Evolutionary conservation across 2,113 vertebrate species (phyloP), one percentile per base, ranked within the genome.

Genomic region (Vimba vimba): DNA sequence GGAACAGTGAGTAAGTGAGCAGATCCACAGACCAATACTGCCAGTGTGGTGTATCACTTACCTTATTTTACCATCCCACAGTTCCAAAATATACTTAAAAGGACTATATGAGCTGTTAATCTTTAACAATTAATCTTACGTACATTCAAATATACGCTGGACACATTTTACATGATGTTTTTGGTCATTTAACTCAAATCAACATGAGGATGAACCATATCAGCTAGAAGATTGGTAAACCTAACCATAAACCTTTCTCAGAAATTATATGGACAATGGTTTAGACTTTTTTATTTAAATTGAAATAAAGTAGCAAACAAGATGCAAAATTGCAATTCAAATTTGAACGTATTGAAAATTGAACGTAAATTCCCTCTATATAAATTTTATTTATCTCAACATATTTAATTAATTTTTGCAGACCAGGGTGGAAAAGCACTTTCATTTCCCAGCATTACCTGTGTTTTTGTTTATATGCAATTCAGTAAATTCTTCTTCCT

Each of bases 1-100:
- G n/a, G 62, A 66, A 59, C 62, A 74, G 21, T 79, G 30, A 69
- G 43, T 25, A 62, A 57, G 73, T 36, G 2, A 74, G 81, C 47
- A 81, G 52, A 57, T 60, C 77, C 23, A 79, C 55, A 79, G 30
- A 36, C 33, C 3, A 6, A 57, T 47, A 36, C 7, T 43, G 19
- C 6, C 33, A 74, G 8, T 45, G 71, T 45, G 13, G 43, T 50
- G 1, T 76, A 50, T 50, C 12, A 84, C 68, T 36, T 23, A 71
- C 64, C n/a, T 25, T 12, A 25, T 62, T 62, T 62, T 11, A 25
- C 9, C 59, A 39, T 21, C 33, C 9, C 19, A 71, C 33, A 39
- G 9, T 39, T 71, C 33, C 23, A 36, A 39, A 71, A 71, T 71
- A 57, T 57, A 57, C 52, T 55, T 50, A 13, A 50, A 50, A 15